Conservation (phyloP, 2,888 invertebrate species). For the Steinernema carpocapsae region DNA sequence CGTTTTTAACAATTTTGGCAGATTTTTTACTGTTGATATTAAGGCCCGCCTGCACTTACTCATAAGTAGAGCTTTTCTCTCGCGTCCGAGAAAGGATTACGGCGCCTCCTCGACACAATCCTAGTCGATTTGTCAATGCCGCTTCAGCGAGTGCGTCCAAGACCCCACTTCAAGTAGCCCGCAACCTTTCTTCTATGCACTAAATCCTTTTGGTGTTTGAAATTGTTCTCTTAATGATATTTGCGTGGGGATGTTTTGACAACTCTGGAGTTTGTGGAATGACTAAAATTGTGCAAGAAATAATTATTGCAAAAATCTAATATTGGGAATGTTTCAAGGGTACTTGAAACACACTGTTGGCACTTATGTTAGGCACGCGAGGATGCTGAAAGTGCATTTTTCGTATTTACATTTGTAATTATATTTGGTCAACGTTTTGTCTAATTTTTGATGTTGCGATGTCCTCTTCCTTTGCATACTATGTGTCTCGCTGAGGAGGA, state of each 20-base stretch:
- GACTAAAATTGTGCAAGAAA: neutral
- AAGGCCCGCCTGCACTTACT: constrained; percentile 16
- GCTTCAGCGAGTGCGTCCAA: neutral
- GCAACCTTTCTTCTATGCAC: too few relatives aligned
- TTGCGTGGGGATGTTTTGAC: neutral
- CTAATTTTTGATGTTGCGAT: too few relatives aligned
- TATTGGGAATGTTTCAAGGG: neutral
- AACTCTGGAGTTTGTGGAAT: neutral
- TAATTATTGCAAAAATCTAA: neutral
- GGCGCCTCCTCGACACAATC: neutral
- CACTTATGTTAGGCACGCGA: neutral
- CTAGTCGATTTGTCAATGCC: constrained; percentile 24
- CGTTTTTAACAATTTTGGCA: too few relatives aligned
- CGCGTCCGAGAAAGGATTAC: neutral
- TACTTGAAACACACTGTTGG: neutral
- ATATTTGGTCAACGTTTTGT: too few relatives aligned
- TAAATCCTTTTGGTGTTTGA: neutral
- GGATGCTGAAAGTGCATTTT: too few relatives aligned
- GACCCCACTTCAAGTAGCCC: too few relatives aligned
- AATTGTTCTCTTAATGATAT: neutral
- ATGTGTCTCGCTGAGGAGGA: too few relatives aligned
- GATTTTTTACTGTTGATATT: too few relatives aligned
- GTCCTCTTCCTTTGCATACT: too few relatives aligned
- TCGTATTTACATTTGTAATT: too few relatives aligned
- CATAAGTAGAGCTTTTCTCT: neutral